phyloP scores from a whole-genome alignment of 2,797 vertebrate genomes.

The Synanceia verrucosa region DNA sequence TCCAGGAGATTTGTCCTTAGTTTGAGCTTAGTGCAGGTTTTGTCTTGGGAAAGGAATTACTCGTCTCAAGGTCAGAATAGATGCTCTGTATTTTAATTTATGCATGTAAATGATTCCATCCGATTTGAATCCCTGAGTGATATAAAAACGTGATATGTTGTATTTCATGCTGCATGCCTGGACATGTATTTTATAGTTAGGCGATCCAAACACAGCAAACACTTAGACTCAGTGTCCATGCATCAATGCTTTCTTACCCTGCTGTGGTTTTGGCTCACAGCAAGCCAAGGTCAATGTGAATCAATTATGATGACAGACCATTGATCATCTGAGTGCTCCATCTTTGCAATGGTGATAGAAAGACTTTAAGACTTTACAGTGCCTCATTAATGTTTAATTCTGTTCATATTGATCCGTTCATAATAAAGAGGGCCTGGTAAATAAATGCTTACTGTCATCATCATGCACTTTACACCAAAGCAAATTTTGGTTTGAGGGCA shows the following conservation, averaged over 20 bases:
- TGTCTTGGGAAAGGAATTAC: slow-evolving; percentile 42
- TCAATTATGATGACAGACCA: slow-evolving; percentile 67
- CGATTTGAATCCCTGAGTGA: slow-evolving; percentile 16
- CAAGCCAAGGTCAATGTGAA: slow-evolving; percentile 66
- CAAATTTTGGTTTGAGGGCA: slow-evolving; percentile 16
- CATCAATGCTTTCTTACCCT: slow-evolving; percentile 16
- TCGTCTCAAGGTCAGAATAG: slow-evolving; percentile 53
- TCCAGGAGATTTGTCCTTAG: slow-evolving; percentile 57
- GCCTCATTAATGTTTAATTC: slow-evolving; percentile 73
- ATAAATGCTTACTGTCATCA: slow-evolving; percentile 48
- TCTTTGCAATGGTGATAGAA: slow-evolving; percentile 57
- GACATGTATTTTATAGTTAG: slow-evolving; percentile 14
- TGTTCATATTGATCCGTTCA: slow-evolving; percentile 50
- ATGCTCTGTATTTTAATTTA: slow-evolving; percentile 12
- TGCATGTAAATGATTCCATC: slow-evolving; percentile 30
- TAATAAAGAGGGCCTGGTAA: slow-evolving; percentile 58
- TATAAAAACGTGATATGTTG: slow-evolving; percentile 21
- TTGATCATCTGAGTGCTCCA: slow-evolving; percentile 64
- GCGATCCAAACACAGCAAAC: slow-evolving; percentile 9
- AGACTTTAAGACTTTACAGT: slow-evolving; percentile 65
- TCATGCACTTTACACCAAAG: slow-evolving; percentile 22
- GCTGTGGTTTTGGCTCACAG: slow-evolving; percentile 19
- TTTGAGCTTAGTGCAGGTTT: slow-evolving; percentile 35
- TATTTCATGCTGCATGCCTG: slow-evolving; percentile 31
- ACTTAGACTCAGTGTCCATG: background rate